A percentile compares a stretch with the other conserved stretches of the same genome.
These are phyloP conservation scores for Agrotis exclamationis DNA, from an alignment of 2,888 invertebrate species.

Conservation along the genomic window DNA sequence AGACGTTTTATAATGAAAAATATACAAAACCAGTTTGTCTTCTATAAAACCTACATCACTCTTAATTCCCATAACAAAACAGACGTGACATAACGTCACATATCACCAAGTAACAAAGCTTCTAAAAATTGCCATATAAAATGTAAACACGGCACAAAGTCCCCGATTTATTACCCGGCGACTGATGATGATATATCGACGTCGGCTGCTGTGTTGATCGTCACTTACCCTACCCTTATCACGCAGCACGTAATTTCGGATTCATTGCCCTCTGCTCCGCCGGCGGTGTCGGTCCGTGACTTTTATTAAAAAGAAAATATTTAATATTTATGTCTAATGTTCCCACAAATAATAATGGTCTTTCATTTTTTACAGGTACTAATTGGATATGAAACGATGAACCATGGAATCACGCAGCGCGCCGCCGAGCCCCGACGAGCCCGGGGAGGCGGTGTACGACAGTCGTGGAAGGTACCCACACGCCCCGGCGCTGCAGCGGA, in stretches of 20 bases:
- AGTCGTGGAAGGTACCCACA: conserved; percentile 93
- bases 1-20: neutral
- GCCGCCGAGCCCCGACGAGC: conserved; percentile 91
- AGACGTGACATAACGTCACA: conserved; percentile 46
- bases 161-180: conserved; percentile 87
- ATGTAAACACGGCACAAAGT: conserved; percentile 83
- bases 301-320: conserved; percentile 79
- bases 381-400: conserved; percentile 88
- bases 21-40: conserved; percentile 9
- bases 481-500: conserved; percentile 89
- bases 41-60: conserved; percentile 28
- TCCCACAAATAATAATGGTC: conserved; percentile 49
- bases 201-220: conserved; percentile 89
- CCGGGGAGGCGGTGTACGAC: conserved; percentile 93
- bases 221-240: conserved; percentile 90
- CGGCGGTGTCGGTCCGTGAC: conserved; percentile 69
- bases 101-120: conserved; percentile 60
- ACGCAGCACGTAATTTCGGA: conserved; percentile 87
- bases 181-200: conserved; percentile 91
- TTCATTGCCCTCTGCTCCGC: conserved; percentile 87
- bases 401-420: conserved; percentile 91
- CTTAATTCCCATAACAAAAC: conserved; percentile 45
- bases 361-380: conserved; percentile 81
- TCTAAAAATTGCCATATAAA: conserved; percentile 75
- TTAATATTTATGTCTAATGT: conserved; percentile 67